These are phyloP conservation scores for Aphidoletes aphidimyza DNA, from an alignment of 2,888 invertebrate species.

Conservation along the genomic window DNA sequence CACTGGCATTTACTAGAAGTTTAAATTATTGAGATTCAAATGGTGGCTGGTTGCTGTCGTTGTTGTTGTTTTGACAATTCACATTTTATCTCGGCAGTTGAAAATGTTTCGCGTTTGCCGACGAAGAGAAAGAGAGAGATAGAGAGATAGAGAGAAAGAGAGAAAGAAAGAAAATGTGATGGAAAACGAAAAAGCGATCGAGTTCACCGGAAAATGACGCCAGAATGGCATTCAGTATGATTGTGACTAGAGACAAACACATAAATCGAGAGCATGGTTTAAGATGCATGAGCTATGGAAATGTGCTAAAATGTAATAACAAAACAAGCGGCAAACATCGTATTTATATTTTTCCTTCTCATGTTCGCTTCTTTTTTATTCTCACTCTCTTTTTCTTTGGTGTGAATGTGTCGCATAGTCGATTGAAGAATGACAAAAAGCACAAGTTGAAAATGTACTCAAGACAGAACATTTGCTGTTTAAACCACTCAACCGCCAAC, in stretches of 20 bases:
- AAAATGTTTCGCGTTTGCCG: too few relatives aligned
- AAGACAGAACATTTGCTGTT: neutral
- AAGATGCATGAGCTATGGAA: neutral
- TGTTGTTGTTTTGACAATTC: too few relatives aligned
- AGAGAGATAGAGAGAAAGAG: too few relatives aligned
- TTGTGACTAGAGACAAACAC: neutral
- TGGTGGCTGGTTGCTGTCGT: too few relatives aligned
- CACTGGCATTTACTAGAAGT: neutral
- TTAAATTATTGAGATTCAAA: neutral
- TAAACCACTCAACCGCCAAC: neutral
- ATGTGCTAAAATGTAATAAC: neutral
- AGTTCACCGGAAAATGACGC: too few relatives aligned
- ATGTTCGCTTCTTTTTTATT: too few relatives aligned
- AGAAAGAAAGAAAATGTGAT: too few relatives aligned
- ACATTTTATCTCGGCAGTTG: too few relatives aligned
- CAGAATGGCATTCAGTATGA: too few relatives aligned
- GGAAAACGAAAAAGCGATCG: too few relatives aligned
- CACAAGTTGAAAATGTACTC: slow-evolving; percentile 1
- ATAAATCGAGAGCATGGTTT: neutral
- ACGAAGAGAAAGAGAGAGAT: too few relatives aligned
- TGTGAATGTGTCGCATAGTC: neutral
- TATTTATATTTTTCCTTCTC: neutral
- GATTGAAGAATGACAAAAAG: neutral
- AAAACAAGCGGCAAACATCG: neutral
- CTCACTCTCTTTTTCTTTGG: too few relatives aligned